Conservation (phyloP, 2,888 invertebrate genomes). For the Labia minor region DNA sequence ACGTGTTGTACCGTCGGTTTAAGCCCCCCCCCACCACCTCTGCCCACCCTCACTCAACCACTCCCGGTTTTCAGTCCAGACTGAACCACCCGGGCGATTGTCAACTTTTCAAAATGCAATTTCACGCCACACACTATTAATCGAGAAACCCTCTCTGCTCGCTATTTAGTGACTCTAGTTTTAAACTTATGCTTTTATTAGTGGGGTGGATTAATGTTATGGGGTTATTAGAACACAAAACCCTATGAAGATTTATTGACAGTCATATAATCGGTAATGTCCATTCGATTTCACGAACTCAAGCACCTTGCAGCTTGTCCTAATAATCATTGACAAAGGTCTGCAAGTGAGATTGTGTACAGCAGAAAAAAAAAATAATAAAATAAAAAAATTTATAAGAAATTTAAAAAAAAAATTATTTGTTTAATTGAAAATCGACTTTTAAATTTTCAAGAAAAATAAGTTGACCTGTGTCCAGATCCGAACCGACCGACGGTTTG, state of each 20-base stretch:
- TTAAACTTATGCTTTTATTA: constrained; percentile 4
- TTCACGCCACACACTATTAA: neutral
- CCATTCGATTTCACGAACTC: neutral
- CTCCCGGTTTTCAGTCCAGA: neutral
- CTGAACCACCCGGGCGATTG: neutral
- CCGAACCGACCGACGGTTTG: too few relatives aligned
- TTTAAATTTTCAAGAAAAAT: too few relatives aligned
- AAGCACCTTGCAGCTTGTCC: neutral
- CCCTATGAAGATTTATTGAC: constrained; percentile 1
- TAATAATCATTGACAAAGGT: too few relatives aligned
- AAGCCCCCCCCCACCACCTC: too few relatives aligned
- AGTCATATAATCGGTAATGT: constrained; percentile 3
- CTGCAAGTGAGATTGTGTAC: too few relatives aligned
- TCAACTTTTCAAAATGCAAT: constrained; percentile 5
- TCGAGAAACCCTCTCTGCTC: neutral
- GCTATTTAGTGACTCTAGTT: constrained; percentile 13
- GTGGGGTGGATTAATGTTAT: constrained; percentile 13
- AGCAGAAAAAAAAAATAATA: too few relatives aligned
- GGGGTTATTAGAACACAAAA: constrained; percentile 7
- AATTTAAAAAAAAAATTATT: too few relatives aligned
- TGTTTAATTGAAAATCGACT: too few relatives aligned
- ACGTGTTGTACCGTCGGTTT: neutral
- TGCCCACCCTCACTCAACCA: too few relatives aligned
- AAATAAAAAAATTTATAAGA: too few relatives aligned
- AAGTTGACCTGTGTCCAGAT: too few relatives aligned